These are phyloP conservation scores for Pyrgus malvae DNA, from an alignment of 2,888 invertebrate species.

Conservation along the genomic window DNA sequence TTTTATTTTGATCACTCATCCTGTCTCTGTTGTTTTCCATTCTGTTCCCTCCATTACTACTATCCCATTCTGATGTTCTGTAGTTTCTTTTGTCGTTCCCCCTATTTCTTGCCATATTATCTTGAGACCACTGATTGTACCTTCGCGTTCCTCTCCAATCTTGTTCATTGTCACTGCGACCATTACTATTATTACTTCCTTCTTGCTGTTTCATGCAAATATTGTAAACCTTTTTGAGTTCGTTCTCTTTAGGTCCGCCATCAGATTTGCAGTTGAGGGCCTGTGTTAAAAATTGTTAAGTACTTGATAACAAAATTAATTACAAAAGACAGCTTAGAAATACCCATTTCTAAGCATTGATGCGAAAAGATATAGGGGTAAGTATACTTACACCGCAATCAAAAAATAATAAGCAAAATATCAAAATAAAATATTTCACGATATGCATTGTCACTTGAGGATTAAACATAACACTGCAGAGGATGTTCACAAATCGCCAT, in stretches of 20 bases:
- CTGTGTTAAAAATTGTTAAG: constrained; percentile 42
- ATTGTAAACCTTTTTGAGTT: constrained; percentile 80
- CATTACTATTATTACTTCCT: constrained; percentile 49
- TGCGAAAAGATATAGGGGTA: not conserved
- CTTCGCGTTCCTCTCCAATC: constrained; percentile 53
- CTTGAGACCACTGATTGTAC: constrained; percentile 34
- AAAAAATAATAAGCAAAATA: constrained; percentile 3
- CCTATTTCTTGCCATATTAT: constrained; percentile 34
- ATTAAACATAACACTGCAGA: constrained; percentile 10
- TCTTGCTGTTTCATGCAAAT: constrained; percentile 78
- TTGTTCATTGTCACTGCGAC: constrained; percentile 45
- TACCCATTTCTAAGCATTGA: no score
- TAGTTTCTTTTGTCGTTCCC: constrained; percentile 37
- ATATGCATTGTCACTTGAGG: constrained; percentile 6
- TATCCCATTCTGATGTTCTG: constrained; percentile 35
- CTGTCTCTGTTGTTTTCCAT: constrained; percentile 19
- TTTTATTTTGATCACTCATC: constrained; percentile 28
- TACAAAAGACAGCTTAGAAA: not conserved
- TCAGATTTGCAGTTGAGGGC: constrained; percentile 82
- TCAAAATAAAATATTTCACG: not conserved
- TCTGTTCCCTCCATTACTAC: not conserved
- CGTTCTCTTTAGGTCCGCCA: constrained; percentile 81
- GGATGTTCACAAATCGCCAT: constrained; percentile 5
- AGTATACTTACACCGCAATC: constrained; percentile 9
- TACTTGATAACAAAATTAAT: not conserved